A percentile compares a stretch with the other conserved stretches of the same genome.
These are phyloP conservation scores for human (Homo sapiens) DNA, from an alignment of 2,113 vertebrate genomes.

Conservation along the genomic window GRCh38 chr12:4053001-4053500, in stretches of 20 bases:
- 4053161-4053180: constrained; percentile 31
- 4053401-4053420: not conserved
- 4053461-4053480: not conserved
- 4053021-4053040: constrained; percentile 71
- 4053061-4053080: constrained; percentile 57
- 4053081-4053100: constrained; percentile 75
- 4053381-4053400: not conserved
- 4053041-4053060: constrained; percentile 73
- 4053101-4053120: constrained; percentile 53
- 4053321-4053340: not conserved
- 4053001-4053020: constrained; percentile 75
- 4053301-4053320: not conserved
- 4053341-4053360: not conserved
- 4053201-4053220: not conserved
- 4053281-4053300: not conserved
- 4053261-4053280: not conserved
- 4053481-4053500: not conserved
- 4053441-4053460: not conserved
- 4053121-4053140: constrained; percentile 63
- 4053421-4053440: not conserved
- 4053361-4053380: not conserved
- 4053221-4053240: not conserved
- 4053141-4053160: constrained; percentile 39
- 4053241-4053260: not conserved
- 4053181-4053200: not conserved